A percentile compares a stretch with the other conserved stretches of the same genome.
phyloP scores from a whole-genome alignment of 35 echinoderm and acorn worm genomes.

The Apostichopus parvimensis region DNA sequence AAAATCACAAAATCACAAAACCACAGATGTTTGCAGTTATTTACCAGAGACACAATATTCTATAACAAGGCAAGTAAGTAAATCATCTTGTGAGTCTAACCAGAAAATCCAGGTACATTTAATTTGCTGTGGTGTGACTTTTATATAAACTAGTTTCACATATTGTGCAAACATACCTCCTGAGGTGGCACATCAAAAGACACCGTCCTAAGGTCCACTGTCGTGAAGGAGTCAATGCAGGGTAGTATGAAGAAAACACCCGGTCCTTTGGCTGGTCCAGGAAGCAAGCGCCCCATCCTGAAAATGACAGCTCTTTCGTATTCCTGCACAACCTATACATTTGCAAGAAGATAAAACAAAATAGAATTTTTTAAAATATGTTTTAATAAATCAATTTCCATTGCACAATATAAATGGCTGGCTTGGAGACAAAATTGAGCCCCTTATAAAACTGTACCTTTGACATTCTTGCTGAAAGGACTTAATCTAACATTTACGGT shows the following conservation, averaged over 20 bases:
- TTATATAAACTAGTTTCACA: background rate
- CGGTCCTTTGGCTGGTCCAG: constrained; percentile 82
- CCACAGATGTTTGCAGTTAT: too few relatives aligned
- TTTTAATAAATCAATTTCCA: too few relatives aligned
- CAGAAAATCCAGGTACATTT: background rate
- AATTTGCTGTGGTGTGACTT: too few relatives aligned
- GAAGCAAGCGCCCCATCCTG: constrained; percentile 73
- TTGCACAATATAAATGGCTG: too few relatives aligned
- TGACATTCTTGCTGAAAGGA: too few relatives aligned
- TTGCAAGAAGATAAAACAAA: background rate
- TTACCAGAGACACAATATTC: too few relatives aligned
- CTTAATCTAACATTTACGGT: too few relatives aligned
- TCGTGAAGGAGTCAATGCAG: constrained; percentile 80
- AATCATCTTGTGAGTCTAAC: background rate
- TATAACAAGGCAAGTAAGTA: too few relatives aligned
- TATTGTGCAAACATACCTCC: constrained; percentile 39
- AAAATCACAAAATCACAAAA: too few relatives aligned
- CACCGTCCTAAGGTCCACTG: constrained; percentile 80
- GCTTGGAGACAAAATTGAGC: too few relatives aligned
- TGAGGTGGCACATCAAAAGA: constrained; percentile 91
- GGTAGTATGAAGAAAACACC: constrained; percentile 84
- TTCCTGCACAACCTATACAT: constrained; percentile 69
- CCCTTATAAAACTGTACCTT: too few relatives aligned
- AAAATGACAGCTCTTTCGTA: constrained; percentile 89
- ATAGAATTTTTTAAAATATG: too few relatives aligned